Evolutionary conservation across 2,888 invertebrate genomes (phyloP).

Genomic region (Phengaris arion): DNA sequence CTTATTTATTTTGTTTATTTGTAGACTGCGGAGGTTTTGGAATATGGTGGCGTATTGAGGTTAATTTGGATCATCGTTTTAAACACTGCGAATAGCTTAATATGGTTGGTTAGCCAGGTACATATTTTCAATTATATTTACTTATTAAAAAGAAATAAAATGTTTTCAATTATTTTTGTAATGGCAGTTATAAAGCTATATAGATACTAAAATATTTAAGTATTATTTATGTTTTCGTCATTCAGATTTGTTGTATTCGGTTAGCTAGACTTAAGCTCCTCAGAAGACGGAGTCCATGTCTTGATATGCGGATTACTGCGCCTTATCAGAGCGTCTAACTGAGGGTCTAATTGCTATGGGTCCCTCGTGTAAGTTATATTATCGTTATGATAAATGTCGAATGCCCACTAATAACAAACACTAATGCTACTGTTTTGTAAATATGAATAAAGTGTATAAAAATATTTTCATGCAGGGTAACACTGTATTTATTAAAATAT

Average conservation of each 20-base stretch:
- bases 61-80: no score
- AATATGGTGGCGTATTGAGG: no score
- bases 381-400: conserved; percentile 41
- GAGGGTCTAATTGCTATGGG: conserved; percentile 26
- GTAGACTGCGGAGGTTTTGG: no score
- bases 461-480: no score
- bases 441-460: neutral
- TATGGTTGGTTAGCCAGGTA: neutral
- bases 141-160: no score
- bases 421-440: neutral
- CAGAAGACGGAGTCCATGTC: conserved; percentile 28
- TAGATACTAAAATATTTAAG: neutral
- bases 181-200: no score
- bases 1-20: neutral
- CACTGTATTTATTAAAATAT: no score
- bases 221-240: neutral
- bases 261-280: conserved; percentile 2
- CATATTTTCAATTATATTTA: neutral
- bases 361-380: conserved; percentile 43
- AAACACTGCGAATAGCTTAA: no score
- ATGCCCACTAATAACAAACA: conserved; percentile 8
- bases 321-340: conserved; percentile 28
- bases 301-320: conserved; percentile 29
- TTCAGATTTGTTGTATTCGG: neutral
- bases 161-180: no score